These are phyloP conservation scores for Zenarchopterus dispar DNA, from an alignment of 2,797 vertebrate genomes.

Conservation along the genomic window DNA sequence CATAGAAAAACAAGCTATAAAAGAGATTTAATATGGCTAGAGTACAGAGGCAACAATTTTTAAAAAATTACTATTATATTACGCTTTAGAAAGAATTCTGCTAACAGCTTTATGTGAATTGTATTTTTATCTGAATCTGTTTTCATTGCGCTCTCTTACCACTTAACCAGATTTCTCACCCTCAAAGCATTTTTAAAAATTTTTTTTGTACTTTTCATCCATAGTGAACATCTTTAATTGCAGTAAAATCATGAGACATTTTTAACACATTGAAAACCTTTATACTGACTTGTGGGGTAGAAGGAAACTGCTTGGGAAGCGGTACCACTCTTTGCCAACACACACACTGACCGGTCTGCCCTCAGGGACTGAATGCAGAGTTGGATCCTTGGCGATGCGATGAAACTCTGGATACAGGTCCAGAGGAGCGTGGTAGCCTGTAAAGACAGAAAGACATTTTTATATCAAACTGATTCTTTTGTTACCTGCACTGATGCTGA, in stretches of 20 bases:
- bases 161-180: no score
- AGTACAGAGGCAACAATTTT: no score
- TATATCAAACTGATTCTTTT: neutral
- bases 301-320: constrained; percentile 97
- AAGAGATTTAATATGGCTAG: no score
- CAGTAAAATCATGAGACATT: neutral
- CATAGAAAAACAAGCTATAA: no score
- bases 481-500: neutral
- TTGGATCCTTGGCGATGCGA: constrained; percentile 91
- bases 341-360: constrained; percentile 90
- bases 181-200: no score
- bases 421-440: constrained; percentile 96
- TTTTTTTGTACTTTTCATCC: no score
- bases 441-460: constrained; percentile 4
- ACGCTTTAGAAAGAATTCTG: no score
- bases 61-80: no score
- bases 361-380: constrained; percentile 89
- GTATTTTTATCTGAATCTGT: no score
- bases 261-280: neutral
- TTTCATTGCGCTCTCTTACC: no score
- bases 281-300: constrained; percentile 91
- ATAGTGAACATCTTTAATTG: no score
- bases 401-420: constrained; percentile 98
- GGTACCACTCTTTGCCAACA: constrained; percentile 97
- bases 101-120: no score